Percentiles rank a stretch among this genome's conserved stretches.
These are phyloP conservation scores for Asteroscopus sphinx DNA, from an alignment of 2,888 invertebrate species.

Conservation along the genomic window DNA sequence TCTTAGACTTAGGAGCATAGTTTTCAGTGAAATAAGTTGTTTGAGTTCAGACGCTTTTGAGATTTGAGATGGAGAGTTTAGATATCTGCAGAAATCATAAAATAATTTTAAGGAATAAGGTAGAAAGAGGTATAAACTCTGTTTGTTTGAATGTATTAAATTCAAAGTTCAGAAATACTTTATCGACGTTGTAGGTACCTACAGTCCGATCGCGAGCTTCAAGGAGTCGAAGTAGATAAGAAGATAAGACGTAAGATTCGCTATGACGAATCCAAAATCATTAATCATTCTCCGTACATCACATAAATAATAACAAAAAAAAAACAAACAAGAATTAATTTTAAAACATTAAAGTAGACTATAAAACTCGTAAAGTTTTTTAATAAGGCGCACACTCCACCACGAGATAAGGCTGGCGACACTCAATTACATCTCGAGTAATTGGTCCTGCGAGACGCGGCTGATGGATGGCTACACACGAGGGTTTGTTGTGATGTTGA, in stretches of 20 bases:
- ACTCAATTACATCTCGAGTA: constrained; percentile 51
- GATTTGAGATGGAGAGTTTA: too few species aligned
- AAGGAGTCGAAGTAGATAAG: too few species aligned
- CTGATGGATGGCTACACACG: constrained; percentile 46
- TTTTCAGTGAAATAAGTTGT: constrained; percentile 9
- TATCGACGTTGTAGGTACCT: too few species aligned
- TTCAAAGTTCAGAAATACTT: too few species aligned
- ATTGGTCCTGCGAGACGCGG: constrained; percentile 47
- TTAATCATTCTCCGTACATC: neutral
- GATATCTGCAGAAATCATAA: too few species aligned
- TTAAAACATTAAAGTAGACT: constrained; percentile 39
- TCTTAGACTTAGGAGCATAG: constrained; percentile 14
- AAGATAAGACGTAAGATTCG: too few species aligned
- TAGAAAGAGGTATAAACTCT: too few species aligned
- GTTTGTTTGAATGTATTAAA: too few species aligned
- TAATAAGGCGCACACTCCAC: constrained; percentile 37
- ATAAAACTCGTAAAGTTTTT: constrained; percentile 48
- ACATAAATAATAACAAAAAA: constrained; percentile 20
- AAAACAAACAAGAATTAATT: constrained; percentile 41
- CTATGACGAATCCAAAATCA: neutral
- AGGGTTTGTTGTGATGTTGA: constrained; percentile 1
- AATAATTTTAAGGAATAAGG: too few species aligned
- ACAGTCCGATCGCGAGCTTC: too few species aligned
- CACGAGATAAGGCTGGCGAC: constrained; percentile 37
- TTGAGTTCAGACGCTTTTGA: neutral